Conservation (phyloP, 2,888 invertebrate species). For the Lingula anatina region DNA sequence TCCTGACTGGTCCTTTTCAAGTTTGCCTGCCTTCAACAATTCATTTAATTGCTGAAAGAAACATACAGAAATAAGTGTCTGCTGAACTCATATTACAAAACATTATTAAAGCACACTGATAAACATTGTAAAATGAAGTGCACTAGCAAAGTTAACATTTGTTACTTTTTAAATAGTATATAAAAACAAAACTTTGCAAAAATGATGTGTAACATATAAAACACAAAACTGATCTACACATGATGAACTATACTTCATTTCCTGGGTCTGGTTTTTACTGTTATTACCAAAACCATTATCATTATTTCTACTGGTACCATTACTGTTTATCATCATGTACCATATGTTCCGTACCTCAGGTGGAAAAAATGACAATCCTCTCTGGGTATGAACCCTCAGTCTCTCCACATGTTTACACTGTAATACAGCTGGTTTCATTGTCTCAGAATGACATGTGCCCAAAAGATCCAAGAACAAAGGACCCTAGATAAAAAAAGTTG, state of each 20-base stretch:
- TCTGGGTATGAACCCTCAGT: conserved; percentile 34
- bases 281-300: too few species aligned
- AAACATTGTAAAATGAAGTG: too few species aligned
- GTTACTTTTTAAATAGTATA: too few species aligned
- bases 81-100: too few species aligned
- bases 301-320: too few species aligned
- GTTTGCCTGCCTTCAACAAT: conserved; percentile 27
- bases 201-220: too few species aligned
- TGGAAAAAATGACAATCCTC: conserved; percentile 45
- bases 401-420: conserved; percentile 34
- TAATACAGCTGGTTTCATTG: conserved; percentile 45
- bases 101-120: too few species aligned
- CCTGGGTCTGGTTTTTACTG: too few species aligned
- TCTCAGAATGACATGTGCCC: conserved; percentile 50
- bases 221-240: not conserved
- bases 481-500: conserved; percentile 22
- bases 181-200: too few species aligned
- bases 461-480: conserved; percentile 45
- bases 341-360: too few species aligned
- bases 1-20: conserved; percentile 37
- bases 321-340: too few species aligned
- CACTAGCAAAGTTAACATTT: too few species aligned
- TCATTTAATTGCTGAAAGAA: conserved; percentile 39
- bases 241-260: not conserved
- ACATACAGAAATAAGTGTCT: not conserved